Percentiles rank a stretch among this genome's conserved stretches.
Evolutionary conservation across 2,888 invertebrate genomes (phyloP).

Genomic region (Cenopis cana): DNA sequence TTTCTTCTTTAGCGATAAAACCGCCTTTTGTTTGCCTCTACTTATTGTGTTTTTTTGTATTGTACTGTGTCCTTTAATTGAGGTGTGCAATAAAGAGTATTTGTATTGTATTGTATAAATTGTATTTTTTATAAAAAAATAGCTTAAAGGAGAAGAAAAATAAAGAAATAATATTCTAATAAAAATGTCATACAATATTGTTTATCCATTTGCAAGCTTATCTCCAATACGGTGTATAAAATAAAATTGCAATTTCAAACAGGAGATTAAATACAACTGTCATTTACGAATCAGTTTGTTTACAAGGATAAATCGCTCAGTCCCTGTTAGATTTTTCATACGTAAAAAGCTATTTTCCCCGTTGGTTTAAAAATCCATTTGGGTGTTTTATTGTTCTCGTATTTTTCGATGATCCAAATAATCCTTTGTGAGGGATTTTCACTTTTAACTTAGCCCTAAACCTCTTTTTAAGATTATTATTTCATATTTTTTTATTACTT

Average conservation of each 20-base stretch:
- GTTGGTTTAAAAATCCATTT: slow-evolving; percentile 29
- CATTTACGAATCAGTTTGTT: slow-evolving; percentile 8
- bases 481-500: no score
- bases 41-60: no score
- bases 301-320: slow-evolving; percentile 5
- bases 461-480: no score
- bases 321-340: slow-evolving; percentile 6
- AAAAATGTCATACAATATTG: no score
- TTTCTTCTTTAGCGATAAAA: no score
- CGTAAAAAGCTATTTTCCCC: slow-evolving; percentile 21
- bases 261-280: not conserved
- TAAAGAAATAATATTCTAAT: no score
- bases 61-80: no score
- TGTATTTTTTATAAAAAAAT: no score
- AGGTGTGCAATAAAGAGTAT: no score
- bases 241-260: not conserved
- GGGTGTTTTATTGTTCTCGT: slow-evolving; percentile 26
- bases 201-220: not conserved
- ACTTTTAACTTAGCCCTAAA: slow-evolving; percentile 7
- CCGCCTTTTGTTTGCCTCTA: no score
- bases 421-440: slow-evolving; percentile 11
- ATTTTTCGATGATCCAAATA: slow-evolving; percentile 12
- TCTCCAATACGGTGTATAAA: not conserved
- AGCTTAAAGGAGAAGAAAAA: no score
- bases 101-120: no score